These are phyloP conservation scores for Agrypnus murinus DNA, from an alignment of 2,888 invertebrate species.

Conservation along the genomic window DNA sequence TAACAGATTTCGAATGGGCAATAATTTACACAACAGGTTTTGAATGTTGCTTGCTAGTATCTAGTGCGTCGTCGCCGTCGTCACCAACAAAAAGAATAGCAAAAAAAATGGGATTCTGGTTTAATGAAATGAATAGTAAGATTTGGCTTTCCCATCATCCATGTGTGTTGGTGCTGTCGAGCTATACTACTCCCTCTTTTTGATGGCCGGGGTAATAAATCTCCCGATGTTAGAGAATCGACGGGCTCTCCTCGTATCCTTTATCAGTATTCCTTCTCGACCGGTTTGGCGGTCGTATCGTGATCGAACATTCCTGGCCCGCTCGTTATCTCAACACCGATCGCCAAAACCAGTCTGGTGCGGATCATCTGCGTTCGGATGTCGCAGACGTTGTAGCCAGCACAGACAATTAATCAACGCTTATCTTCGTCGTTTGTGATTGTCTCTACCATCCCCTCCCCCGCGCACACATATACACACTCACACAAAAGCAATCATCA, in stretches of 20 bases:
- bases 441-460: conserved; percentile 56
- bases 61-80: conserved; percentile 39
- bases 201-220: conserved; percentile 53
- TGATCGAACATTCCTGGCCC: conserved; percentile 66
- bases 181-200: conserved; percentile 48
- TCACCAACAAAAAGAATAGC: conserved; percentile 40
- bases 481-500: conserved; percentile 34
- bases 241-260: conserved; percentile 52
- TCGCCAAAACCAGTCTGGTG: conserved; percentile 68
- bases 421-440: conserved; percentile 64
- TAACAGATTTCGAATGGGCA: conserved; percentile 53
- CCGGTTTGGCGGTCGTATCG: conserved; percentile 59
- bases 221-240: conserved; percentile 49
- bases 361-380: conserved; percentile 66
- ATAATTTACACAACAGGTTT: conserved; percentile 60
- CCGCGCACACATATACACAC: no score
- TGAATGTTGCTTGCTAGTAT: conserved; percentile 51
- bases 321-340: conserved; percentile 63
- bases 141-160: conserved; percentile 36
- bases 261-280: conserved; percentile 54
- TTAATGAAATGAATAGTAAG: conserved; percentile 49
- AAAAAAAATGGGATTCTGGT: conserved; percentile 41
- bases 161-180: conserved; percentile 40
- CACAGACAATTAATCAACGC: conserved; percentile 68
- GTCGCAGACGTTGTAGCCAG: conserved; percentile 59